Percentiles rank a stretch among this genome's conserved stretches.
Conservation (phyloP, 2,797 vertebrate species). For the Kryptolebias ocellatus region DNA sequence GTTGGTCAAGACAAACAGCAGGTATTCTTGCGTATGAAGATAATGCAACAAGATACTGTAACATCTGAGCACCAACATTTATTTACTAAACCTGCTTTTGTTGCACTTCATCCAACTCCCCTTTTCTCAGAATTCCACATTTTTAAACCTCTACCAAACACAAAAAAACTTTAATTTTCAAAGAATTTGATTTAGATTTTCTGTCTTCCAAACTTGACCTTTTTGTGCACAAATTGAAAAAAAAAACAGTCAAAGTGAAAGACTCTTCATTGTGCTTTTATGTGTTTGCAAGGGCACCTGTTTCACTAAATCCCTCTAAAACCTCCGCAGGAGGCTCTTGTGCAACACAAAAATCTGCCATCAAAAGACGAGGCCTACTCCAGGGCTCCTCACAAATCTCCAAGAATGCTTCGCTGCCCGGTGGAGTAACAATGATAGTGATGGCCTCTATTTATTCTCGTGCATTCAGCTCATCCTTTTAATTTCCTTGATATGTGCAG, state of each 20-base stretch:
- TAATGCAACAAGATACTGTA: background rate
- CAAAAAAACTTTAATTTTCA: background rate
- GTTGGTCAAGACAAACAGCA: background rate
- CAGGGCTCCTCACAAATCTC: constrained; percentile 17
- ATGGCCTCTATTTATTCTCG: constrained; percentile 31
- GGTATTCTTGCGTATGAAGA: background rate
- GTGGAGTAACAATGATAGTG: constrained; percentile 21
- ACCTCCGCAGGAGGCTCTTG: constrained; percentile 34
- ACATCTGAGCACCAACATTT: background rate
- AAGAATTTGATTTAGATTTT: background rate
- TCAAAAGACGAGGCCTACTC: constrained; percentile 8
- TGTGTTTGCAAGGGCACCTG: constrained; percentile 38
- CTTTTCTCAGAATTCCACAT: background rate
- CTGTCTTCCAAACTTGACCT: background rate
- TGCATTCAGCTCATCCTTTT: constrained; percentile 29
- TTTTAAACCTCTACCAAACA: background rate
- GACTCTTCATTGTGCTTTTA: constrained; percentile 7
- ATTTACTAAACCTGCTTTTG: too few relatives aligned
- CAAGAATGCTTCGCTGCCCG: constrained; percentile 4
- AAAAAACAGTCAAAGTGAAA: background rate
- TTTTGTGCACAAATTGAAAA: background rate
- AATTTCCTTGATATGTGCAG: constrained; percentile 32
- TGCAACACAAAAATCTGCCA: constrained; percentile 9
- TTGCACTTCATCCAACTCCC: too few relatives aligned
- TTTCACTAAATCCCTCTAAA: constrained; percentile 30